Percentiles rank a stretch among this genome's conserved stretches.
Conservation (phyloP, 2,797 vertebrate genomes). For the Sebastes glaucus region DNA sequence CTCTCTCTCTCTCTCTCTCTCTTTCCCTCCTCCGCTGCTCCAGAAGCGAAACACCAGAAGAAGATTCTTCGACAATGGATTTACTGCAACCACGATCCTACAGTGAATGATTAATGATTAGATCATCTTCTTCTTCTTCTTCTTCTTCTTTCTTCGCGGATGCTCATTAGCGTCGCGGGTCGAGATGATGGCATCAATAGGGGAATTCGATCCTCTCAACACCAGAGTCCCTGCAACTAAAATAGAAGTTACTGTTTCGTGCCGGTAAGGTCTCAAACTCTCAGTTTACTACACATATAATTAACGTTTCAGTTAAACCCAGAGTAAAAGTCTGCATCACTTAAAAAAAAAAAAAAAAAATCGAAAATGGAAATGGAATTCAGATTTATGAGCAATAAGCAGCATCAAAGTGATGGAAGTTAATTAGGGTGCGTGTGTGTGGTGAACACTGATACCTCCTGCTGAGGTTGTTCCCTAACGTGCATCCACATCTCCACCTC, state of each 20-base stretch:
- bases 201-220: conserved; percentile 88
- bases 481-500: not conserved
- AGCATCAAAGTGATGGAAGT: not conserved
- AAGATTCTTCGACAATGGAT: conserved; percentile 62
- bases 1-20: not conserved
- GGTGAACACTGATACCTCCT: not conserved
- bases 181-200: conserved; percentile 90
- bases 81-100: conserved; percentile 45
- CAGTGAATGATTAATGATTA: conserved; percentile 57
- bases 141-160: conserved; percentile 24
- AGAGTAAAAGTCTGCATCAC: not conserved
- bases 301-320: not conserved
- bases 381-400: not conserved
- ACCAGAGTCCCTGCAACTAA: conserved; percentile 92
- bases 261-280: conserved; percentile 84
- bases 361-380: not conserved
- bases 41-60: not conserved
- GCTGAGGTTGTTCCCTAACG: not conserved
- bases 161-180: conserved; percentile 55
- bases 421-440: not conserved
- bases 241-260: conserved; percentile 94
- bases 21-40: conserved; percentile 14
- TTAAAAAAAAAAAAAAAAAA: not conserved
- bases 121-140: not conserved
- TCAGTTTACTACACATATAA: not conserved